Base-by-base conservation (phyloP, 2,797 vertebrate species). In the Vespertilio murinus region DNA sequence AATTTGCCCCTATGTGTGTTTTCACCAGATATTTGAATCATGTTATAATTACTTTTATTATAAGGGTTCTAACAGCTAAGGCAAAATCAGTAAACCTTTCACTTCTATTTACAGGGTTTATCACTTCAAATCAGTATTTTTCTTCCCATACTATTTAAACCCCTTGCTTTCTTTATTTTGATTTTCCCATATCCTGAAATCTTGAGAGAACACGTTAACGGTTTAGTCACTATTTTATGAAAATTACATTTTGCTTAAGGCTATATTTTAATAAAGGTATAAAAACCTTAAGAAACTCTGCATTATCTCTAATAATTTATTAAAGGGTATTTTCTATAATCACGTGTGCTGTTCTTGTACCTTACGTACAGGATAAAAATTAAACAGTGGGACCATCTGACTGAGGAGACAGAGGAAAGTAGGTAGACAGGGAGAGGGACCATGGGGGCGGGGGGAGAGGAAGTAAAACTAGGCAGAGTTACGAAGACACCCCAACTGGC, bases 101-200 rank as follows among this genome's bases (percentile, higher is more conserved):
- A 93, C 52, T 96, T 40, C 95, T 95, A 95, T 97, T 97, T 77
- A 94, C 6, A 96, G n/a, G 75, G 10, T 35, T 96, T 92, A 33
- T 80, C 64, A 22, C 94, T 97, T 97, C 85, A 97, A 97, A 97
- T 97, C 93, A 96, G 75, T 78, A 52, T 61, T 96, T 95, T 97
- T 59, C 81, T 93, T 61, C 64, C 83, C 71, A 71, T 91, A 33
- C 8, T 77, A 93, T 93, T 95, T 91, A 96, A 90, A 87, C 49
- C 79, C 67, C 95, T 97, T 88, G 59, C 97, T 97, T 97, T 97
- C 80, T 97, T 8, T 3, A 79, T 78, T 96, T 88, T 97, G 92
- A 97, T 94, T 94, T 98, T 97, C 86, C 96, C 74, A 96, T 7
- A 65, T 78, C 84, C 70, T 96, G 42, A 11, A 95, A 88, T 33